A percentile compares a stretch with the other conserved stretches of the same genome.
Evolutionary conservation across 2,113 vertebrate species (phyloP).

Genomic region (Pogona vitticeps): DNA sequence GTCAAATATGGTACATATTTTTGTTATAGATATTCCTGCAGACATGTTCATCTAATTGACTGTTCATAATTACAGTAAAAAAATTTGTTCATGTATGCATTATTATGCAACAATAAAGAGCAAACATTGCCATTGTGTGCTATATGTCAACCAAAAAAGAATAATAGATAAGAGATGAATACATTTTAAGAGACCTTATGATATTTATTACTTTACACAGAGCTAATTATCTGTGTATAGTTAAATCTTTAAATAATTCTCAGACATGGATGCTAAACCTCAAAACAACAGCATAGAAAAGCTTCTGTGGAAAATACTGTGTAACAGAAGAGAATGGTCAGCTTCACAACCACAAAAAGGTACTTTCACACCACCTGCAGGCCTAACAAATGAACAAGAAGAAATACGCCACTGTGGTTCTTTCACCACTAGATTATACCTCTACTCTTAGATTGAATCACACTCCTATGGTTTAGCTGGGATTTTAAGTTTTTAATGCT

Average conservation of each 20-base stretch:
- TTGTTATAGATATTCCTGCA: neutral
- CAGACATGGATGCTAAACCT: neutral
- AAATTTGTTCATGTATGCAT: neutral
- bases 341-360: slow-evolving; percentile 21
- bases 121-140: neutral
- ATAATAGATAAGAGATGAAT: neutral
- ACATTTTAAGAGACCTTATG: neutral
- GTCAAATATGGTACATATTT: neutral
- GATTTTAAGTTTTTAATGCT: neutral
- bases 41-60: accelerated
- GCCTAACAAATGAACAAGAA: slow-evolving; percentile 6
- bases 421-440: neutral
- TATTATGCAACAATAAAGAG: neutral
- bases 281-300: neutral
- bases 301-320: neutral
- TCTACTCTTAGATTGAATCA: neutral
- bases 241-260: neutral
- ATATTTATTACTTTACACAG: neutral
- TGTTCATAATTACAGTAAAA: neutral
- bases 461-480: neutral
- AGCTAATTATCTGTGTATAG: neutral
- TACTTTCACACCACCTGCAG: slow-evolving; percentile 42
- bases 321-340: slow-evolving; percentile 16
- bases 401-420: neutral
- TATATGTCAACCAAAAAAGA: neutral